These are phyloP conservation scores for Tromatobia lineatoria DNA, from an alignment of 2,888 invertebrate genomes.

Conservation along the genomic window DNA sequence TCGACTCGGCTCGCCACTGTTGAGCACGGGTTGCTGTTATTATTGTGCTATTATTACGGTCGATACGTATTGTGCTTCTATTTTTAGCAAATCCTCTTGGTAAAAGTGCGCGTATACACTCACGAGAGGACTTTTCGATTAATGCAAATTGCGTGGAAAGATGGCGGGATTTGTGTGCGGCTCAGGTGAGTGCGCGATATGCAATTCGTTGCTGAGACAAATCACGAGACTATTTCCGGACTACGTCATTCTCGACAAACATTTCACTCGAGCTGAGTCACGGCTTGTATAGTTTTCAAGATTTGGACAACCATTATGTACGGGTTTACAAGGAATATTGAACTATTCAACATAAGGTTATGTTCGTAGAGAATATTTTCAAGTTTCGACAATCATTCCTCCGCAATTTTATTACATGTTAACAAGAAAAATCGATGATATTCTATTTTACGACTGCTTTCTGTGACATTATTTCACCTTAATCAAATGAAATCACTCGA, in stretches of 20 bases:
- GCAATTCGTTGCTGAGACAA: neutral
- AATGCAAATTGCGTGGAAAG: neutral
- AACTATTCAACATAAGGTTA: too few species aligned
- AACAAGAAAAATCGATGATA: too few species aligned
- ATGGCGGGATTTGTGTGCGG: neutral
- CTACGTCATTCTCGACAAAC: neutral
- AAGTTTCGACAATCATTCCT: too few species aligned
- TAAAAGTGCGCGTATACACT: neutral
- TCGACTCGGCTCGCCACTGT: neutral
- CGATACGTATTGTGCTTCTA: neutral
- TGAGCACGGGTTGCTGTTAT: neutral
- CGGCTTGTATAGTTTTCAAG: neutral
- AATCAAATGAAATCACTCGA: too few species aligned
- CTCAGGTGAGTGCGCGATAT: constrained; percentile 26
- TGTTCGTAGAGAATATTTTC: too few species aligned
- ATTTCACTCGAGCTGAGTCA: neutral
- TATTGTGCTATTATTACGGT: neutral
- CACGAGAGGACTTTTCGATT: neutral
- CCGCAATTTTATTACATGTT: too few species aligned
- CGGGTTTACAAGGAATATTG: neutral
- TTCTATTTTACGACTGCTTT: too few species aligned
- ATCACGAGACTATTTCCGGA: neutral
- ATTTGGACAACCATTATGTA: neutral
- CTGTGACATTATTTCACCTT: too few species aligned
- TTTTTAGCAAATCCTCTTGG: constrained; percentile 10